Evolutionary conservation across 30 jellyfish, hydroid and myxozoan genomes (phyloP), one percentile per base, ranked within the genome.

Genomic region (Aurelia sp.): DNA sequence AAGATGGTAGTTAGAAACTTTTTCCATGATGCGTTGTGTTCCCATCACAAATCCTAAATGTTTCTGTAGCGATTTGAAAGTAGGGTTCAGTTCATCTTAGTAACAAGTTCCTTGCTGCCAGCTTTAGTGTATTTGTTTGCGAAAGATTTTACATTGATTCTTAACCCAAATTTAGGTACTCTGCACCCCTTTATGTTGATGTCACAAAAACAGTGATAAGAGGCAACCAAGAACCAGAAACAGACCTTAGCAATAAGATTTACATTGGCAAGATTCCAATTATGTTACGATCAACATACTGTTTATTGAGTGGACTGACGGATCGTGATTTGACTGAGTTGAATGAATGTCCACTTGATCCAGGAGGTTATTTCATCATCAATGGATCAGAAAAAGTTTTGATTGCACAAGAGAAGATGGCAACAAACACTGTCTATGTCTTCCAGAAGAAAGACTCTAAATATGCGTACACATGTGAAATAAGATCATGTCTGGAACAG

Each of bases 321-420:
- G 99, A 96, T 84, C 97, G 97, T 91, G 99, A 91, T 62, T 83
- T 96, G 67, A 87, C 97, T 31, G 98, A 96, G 86, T 67, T 91
- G 77, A 91, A 92, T 67, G 99, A 96, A 81, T 96, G 99, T 86
- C 99, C 99, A 4, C 86, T 96, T 60, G 99, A 96, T 62, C 99
- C 99, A 22, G 99, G 99, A 44, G 99, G 99, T 50, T 96, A 96
- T 66, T 96, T 96, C 81, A 92, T 96, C 74, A 92, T 96, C 31
- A 96, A 96, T 86, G 99, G 99, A 61, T 96, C 99, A 41, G 99
- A 96, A 76, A 96, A 96, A 60, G 99, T 96, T 11, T 84, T 96
- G 66, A 96, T 96, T 66, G 99, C 99, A 13, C 99, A 96, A 74
- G 99, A 96, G 69, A 96, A 96, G 72, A 96, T 96, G 99, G 99